Evolutionary conservation across 2,113 vertebrate genomes (phyloP).

Genomic region (Hypocryptadius cinnamomeus): DNA sequence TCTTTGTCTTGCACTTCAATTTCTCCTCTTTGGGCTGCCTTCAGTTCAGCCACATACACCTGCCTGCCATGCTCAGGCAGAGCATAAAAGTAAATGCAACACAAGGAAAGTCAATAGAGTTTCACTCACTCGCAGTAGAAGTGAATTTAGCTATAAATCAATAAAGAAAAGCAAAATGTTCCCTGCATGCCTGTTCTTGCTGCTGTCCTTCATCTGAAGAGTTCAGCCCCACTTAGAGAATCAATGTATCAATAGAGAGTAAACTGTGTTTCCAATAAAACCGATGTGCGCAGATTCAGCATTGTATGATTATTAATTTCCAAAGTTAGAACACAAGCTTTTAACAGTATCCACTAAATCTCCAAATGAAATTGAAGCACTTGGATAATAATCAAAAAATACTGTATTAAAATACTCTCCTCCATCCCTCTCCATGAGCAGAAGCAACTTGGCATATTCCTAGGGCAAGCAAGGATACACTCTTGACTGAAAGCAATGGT

Average conservation of each 20-base stretch:
- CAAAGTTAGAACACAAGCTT: conserved; percentile 6
- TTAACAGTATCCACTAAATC: conserved; percentile 43
- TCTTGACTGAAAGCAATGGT: not conserved
- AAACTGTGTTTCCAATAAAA: conserved; percentile 60
- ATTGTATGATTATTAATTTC: conserved; percentile 25
- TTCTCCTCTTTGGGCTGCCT: not conserved
- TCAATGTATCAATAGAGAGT: conserved; percentile 49
- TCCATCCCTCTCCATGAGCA: not conserved
- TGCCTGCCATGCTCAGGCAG: not conserved
- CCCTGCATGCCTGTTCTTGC: conserved; percentile 40
- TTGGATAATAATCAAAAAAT: conserved; percentile 20
- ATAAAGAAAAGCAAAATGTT: conserved; percentile 60
- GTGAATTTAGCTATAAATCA: conserved; percentile 42
- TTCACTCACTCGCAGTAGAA: conserved; percentile 22
- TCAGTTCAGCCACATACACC: not conserved
- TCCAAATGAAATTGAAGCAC: conserved; percentile 29
- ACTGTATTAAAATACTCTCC: not conserved
- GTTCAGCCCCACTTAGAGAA: conserved; percentile 54
- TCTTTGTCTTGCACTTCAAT: not conserved
- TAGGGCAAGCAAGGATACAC: not conserved
- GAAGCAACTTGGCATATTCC: not conserved
- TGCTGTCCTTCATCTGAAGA: conserved; percentile 44
- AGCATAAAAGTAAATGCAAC: not conserved
- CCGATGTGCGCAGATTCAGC: not conserved
- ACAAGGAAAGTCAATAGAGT: conserved; percentile 1